phyloP scores from a whole-genome alignment of 2,113 vertebrate species.

The Lipotes vexillifer region DNA sequence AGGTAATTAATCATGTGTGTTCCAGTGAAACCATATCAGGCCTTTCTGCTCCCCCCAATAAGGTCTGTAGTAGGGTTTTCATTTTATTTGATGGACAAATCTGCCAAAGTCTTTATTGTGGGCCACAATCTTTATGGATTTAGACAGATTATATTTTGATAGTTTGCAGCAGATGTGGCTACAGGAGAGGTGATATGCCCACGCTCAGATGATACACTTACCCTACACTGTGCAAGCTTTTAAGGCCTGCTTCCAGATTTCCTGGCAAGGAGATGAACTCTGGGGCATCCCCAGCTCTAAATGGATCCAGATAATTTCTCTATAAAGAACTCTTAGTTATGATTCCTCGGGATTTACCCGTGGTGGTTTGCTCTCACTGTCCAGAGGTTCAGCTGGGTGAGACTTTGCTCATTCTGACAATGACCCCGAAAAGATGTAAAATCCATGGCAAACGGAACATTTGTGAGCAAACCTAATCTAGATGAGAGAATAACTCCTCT shows the following conservation, averaged over 20 bases:
- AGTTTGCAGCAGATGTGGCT: neutral
- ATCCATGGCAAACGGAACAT: neutral
- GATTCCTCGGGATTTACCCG: neutral
- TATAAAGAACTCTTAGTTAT: neutral
- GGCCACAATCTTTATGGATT: neutral
- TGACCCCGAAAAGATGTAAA: slow-evolving; percentile 12
- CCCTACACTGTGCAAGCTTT: slow-evolving; percentile 8
- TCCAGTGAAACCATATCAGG: neutral
- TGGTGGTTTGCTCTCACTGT: neutral
- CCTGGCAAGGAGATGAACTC: neutral
- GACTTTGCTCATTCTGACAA: slow-evolving; percentile 4
- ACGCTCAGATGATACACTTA: neutral
- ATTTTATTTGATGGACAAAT: slow-evolving; percentile 23
- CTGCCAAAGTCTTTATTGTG: neutral
- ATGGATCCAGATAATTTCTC: neutral
- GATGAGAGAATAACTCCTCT: neutral
- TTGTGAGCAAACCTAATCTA: slow-evolving; percentile 11
- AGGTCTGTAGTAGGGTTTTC: neutral
- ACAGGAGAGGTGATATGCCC: neutral
- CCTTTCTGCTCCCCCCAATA: neutral
- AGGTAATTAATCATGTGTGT: neutral
- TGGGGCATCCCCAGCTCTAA: neutral
- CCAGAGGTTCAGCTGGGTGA: neutral
- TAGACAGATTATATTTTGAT: slow-evolving; percentile 27
- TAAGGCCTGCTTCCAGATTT: slow-evolving; percentile 1